These are phyloP conservation scores for Octodon degus DNA, from an alignment of 2,113 vertebrate genomes.

Conservation along the genomic window DNA sequence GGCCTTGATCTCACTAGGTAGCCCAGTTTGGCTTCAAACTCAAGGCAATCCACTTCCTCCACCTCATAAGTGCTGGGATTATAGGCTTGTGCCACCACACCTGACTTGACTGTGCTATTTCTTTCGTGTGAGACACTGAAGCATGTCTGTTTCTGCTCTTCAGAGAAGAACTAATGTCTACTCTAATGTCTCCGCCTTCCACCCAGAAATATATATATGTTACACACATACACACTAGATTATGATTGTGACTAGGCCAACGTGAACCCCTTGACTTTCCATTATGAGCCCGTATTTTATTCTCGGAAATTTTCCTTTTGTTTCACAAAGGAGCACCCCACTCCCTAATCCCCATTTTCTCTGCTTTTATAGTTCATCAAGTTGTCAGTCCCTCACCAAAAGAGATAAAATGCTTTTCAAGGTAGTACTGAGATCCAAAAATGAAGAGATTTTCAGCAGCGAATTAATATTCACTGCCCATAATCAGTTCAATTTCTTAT, in stretches of 20 bases:
- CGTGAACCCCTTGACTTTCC: conserved; percentile 6
- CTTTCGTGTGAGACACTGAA: neutral
- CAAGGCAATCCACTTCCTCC: neutral
- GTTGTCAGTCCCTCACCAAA: neutral
- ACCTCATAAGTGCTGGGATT: neutral
- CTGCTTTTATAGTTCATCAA: conserved; percentile 19
- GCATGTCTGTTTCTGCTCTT: neutral
- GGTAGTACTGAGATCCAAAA: conserved; percentile 49
- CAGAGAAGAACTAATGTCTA: neutral
- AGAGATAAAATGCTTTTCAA: conserved; percentile 33
- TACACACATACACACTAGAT: too few relatives aligned
- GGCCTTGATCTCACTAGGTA: neutral
- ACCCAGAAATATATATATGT: neutral
- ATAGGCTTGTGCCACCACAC: neutral
- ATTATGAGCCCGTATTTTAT: neutral
- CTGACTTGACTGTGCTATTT: neutral
- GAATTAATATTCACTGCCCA: conserved; percentile 68
- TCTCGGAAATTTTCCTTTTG: neutral
- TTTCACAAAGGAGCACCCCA: neutral
- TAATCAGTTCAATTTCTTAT: conserved; percentile 64
- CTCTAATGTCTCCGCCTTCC: neutral
- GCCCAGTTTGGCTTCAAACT: neutral
- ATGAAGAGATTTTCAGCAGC: conserved; percentile 42
- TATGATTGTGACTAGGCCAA: conserved; percentile 1
- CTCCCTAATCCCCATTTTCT: conserved; percentile 29